Percentiles rank a stretch among this genome's conserved stretches.
phyloP scores from a whole-genome alignment of 2,113 vertebrate genomes.

The Sinocyclocheilus grahami region DNA sequence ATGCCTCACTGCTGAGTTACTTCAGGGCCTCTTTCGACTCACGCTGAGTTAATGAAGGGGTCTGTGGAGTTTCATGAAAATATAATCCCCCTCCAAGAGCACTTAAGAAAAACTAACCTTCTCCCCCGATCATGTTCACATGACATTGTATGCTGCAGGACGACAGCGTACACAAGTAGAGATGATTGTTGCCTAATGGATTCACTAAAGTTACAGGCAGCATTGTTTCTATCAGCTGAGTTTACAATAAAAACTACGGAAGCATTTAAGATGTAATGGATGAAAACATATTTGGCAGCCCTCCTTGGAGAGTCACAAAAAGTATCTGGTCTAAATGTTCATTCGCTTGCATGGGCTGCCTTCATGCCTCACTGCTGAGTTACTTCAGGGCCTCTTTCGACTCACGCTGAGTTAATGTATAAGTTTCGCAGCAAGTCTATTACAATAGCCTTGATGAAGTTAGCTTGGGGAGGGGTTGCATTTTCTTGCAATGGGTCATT shows the following conservation, averaged over 20 bases:
- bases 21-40: conserved; percentile 11
- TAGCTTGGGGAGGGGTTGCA: not conserved
- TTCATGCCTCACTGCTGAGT: not conserved
- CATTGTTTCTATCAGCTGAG: not conserved
- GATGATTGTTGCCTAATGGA: conserved; percentile 29
- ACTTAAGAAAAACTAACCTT: conserved; percentile 13
- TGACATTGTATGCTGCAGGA: not conserved
- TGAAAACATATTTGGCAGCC: not conserved
- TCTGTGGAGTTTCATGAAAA: conserved; percentile 9
- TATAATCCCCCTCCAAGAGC: not conserved
- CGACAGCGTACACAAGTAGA: not conserved
- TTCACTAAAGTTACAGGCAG: not conserved
- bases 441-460: conserved; percentile 6
- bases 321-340: conserved; percentile 20
- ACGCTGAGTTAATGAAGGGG: conserved; percentile 8
- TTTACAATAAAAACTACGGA: not conserved
- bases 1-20: not conserved
- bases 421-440: not conserved
- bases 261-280: not conserved
- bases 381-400: conserved; percentile 18
- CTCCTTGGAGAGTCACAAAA: not conserved
- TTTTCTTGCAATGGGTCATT: not conserved
- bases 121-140: conserved; percentile 13
- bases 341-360: not conserved
- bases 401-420: conserved; percentile 21